Evolutionary conservation across 2,888 invertebrate species (phyloP).

Genomic region (Drosophila dives): DNA sequence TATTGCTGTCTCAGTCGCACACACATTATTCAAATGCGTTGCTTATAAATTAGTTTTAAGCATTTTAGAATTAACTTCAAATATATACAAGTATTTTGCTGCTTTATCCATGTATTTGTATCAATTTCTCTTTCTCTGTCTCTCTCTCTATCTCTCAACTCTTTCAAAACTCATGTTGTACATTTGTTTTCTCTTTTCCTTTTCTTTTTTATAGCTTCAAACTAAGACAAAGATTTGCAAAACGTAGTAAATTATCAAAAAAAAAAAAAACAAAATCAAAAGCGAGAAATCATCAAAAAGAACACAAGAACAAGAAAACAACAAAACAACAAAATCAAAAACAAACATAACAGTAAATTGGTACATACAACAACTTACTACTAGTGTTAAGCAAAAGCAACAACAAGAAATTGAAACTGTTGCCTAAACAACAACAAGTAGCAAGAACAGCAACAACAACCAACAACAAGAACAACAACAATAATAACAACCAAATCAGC

Average conservation of each 20-base stretch:
- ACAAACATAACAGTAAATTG: constrained; percentile 74
- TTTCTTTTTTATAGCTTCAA: constrained; percentile 75
- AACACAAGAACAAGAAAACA: constrained; percentile 42
- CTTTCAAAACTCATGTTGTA: constrained; percentile 74
- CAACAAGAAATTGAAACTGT: constrained; percentile 37
- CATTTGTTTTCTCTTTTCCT: constrained; percentile 75
- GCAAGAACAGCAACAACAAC: constrained; percentile 31
- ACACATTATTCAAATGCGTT: constrained; percentile 7
- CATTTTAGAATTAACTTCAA: background rate
- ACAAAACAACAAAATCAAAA: constrained; percentile 33
- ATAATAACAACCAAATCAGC: constrained; percentile 24
- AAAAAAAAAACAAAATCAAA: constrained; percentile 18
- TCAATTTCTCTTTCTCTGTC: constrained; percentile 28
- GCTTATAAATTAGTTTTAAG: constrained; percentile 1
- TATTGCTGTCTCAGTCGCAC: constrained; percentile 32
- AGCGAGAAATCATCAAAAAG: constrained; percentile 42
- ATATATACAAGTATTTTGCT: constrained; percentile 11
- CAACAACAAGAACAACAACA: constrained; percentile 40
- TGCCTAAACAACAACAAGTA: constrained; percentile 57
- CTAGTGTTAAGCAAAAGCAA: constrained; percentile 27
- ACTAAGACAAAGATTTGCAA: constrained; percentile 63
- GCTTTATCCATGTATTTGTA: constrained; percentile 11
- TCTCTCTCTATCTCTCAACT: constrained; percentile 44
- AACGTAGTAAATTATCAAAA: constrained; percentile 42
- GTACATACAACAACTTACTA: constrained; percentile 47